phyloP scores from a whole-genome alignment of 2,888 invertebrate species.

The Caenorhabditis sulstoni region DNA sequence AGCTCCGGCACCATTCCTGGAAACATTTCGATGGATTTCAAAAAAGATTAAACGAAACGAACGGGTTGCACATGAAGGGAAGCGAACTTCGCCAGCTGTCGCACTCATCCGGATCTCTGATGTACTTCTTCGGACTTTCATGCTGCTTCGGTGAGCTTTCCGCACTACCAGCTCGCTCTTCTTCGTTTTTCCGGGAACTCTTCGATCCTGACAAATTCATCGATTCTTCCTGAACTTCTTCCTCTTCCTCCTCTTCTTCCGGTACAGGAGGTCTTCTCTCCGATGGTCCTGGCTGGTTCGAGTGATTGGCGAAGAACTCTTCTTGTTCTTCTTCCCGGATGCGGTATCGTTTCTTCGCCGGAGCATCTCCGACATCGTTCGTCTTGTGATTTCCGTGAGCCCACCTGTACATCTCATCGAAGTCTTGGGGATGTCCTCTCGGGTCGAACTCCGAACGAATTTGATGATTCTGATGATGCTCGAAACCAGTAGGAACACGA shows the following conservation, averaged over 20 bases:
- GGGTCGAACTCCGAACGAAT: not conserved
- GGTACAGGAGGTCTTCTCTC: not conserved
- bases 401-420: not conserved
- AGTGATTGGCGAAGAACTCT: not conserved
- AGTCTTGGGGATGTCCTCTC: not conserved
- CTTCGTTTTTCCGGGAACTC: not conserved
- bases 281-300: not conserved
- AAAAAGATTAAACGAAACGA: not conserved
- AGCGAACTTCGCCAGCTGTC: conserved; percentile 28
- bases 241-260: conserved; percentile 1
- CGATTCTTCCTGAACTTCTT: not conserved
- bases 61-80: conserved; percentile 31
- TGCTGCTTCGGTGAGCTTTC: too few species aligned
- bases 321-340: not conserved
- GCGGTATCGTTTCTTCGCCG: not conserved
- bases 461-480: not conserved
- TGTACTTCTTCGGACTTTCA: conserved; percentile 8
- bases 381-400: not conserved
- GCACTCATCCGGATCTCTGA: conserved; percentile 32
- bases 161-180: too few species aligned
- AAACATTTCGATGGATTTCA: conserved; percentile 1
- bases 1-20: conserved; percentile 31
- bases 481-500: not conserved
- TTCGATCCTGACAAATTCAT: not conserved
- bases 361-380: not conserved